Base-by-base conservation (phyloP, 2,113 vertebrate genomes). In the Accipiter virgatus region DNA sequence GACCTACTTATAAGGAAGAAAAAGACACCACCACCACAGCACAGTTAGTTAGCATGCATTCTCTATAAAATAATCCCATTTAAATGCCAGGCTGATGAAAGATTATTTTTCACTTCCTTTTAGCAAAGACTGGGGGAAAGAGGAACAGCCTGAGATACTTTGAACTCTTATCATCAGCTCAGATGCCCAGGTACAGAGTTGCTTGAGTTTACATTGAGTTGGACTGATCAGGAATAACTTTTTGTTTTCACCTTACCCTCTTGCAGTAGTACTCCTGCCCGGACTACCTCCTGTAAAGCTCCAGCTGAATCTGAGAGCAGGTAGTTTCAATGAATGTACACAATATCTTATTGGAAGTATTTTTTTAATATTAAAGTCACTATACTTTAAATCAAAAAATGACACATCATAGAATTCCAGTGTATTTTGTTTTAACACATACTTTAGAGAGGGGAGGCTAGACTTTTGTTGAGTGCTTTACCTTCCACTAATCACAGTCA, bases 321-420 rank as follows among this genome's bases (percentile, higher is more conserved):
- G 25, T 32, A 16, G 6, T 40, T 59, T 63, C 66, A 96, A 73
- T 65, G n/a, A 93, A 89, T 3, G 13, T 73, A 96, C 73, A 71
- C 70, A 56, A 2, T 9, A 56, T 8, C 59, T 89, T 56, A 43
- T 9, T 65, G 55, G 27, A 93, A 87, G 23, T 48, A 34, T 72
- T 75, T 78, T 59, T 97, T 97, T 96, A 95, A 96, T 97, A 90
- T 53, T 95, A 45, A 84, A 72, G 81, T 91, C 40, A 32, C 15
- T 72, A 48, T 81, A 63, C 63, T 92, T 95, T 80, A 85, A 86
- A 31, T 84, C 31, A 92, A 72, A 95, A 95, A 83, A 17, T 48
- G 25, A 65, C 59, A 63, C 0, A 1, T 52, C 65, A 47, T 21
- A 59, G 81, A 93, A 83, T 81, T 95, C 96, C 94, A 96, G 94